These are phyloP conservation scores for Diplogasteroides magnus DNA, from an alignment of 1,140 invertebrate genomes.

Conservation along the genomic window DNA sequence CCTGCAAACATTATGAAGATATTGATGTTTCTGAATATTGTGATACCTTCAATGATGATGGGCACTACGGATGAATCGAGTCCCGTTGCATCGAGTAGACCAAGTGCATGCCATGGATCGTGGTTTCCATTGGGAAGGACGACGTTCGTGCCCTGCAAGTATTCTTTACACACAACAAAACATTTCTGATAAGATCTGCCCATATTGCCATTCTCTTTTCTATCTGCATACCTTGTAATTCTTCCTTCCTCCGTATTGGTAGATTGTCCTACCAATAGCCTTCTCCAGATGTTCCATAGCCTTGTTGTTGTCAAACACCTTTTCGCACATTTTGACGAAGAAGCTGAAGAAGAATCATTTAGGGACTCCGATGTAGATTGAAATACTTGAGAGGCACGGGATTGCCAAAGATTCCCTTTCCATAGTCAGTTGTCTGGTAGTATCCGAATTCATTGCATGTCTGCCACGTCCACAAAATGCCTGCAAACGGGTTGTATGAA, in stretches of 20 bases:
- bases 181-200: no score
- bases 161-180: no score
- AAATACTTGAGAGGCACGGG: constrained; percentile 66
- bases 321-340: constrained; percentile 70
- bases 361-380: background rate
- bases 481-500: no score
- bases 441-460: constrained; percentile 92
- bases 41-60: constrained; percentile 19
- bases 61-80: constrained; percentile 13
- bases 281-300: constrained; percentile 62
- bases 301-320: constrained; percentile 71
- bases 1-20: background rate
- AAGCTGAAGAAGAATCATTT: constrained; percentile 59
- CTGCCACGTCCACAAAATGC: constrained; percentile 75
- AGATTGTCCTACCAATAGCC: constrained; percentile 67
- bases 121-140: constrained; percentile 82
- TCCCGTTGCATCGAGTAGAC: constrained; percentile 2
- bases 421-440: constrained; percentile 75
- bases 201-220: no score
- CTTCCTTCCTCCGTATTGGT: constrained; percentile 71
- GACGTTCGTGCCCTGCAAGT: constrained; percentile 68
- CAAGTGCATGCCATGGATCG: constrained; percentile 69
- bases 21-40: no score
- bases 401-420: constrained; percentile 71
- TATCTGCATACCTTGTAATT: constrained; percentile 18